Conservation (phyloP, 2,113 vertebrate genomes). For the Heloderma charlesbogerti region DNA sequence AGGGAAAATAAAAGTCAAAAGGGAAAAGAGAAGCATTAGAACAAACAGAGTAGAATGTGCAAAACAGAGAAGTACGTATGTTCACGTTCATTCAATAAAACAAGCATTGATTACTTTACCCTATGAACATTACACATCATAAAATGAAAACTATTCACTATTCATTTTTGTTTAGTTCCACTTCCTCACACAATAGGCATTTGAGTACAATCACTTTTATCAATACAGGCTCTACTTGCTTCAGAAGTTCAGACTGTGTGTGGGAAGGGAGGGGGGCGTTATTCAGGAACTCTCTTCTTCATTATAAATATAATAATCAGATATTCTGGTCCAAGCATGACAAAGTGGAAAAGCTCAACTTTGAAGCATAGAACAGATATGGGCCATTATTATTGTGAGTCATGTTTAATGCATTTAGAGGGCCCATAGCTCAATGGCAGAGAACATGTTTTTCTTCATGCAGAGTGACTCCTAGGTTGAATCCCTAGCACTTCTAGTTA, state of each 20-base stretch:
- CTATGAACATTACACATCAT: background rate
- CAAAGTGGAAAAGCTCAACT: background rate
- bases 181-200: background rate
- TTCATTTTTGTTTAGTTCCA: background rate
- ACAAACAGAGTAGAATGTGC: background rate
- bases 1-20: constrained; percentile 19
- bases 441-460: background rate
- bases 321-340: background rate
- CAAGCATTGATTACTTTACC: background rate
- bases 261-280: background rate
- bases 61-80: background rate
- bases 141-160: background rate
- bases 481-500: background rate
- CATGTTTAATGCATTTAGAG: background rate
- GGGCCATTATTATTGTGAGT: background rate
- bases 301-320: background rate
- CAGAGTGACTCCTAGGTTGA: background rate
- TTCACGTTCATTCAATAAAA: background rate
- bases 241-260: background rate
- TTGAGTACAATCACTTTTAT: background rate
- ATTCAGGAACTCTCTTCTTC: background rate
- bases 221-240: background rate
- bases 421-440: no score
- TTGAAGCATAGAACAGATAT: background rate
- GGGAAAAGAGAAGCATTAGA: constrained; percentile 18